phyloP scores from a whole-genome alignment of 2,113 vertebrate species.

The Dasyornis broadbenti region DNA sequence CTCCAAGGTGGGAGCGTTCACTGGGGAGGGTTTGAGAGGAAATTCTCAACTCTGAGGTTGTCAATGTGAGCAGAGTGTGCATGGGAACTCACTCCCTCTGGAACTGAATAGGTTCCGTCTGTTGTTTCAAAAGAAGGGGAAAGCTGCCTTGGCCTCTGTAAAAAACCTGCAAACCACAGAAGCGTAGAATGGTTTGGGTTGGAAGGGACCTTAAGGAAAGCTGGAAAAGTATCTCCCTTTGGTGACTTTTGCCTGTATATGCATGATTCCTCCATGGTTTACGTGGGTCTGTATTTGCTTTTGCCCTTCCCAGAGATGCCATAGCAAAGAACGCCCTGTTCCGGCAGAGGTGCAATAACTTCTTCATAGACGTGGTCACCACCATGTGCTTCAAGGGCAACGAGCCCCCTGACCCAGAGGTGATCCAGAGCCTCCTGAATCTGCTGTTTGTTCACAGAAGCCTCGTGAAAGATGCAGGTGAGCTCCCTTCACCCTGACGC shows the following conservation, averaged over 20 bases:
- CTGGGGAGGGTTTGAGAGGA: not conserved
- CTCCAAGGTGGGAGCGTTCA: accelerated
- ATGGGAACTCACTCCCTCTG: not conserved
- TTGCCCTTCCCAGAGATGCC: constrained; percentile 49
- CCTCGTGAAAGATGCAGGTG: constrained; percentile 8
- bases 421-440: constrained; percentile 78
- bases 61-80: accelerated
- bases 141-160: not conserved
- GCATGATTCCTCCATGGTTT: not conserved
- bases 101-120: not conserved
- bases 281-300: not conserved
- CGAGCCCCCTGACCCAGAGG: constrained; percentile 72
- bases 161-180: not conserved
- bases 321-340: constrained; percentile 74
- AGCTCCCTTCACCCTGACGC: not conserved
- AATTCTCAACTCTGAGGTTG: not conserved
- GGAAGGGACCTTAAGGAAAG: not conserved
- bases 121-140: not conserved
- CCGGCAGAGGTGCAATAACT: constrained; percentile 85
- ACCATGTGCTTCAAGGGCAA: constrained; percentile 92
- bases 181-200: not conserved
- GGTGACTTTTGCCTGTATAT: not conserved
- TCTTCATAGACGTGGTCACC: constrained; percentile 91
- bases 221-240: not conserved
- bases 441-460: constrained; percentile 78